Percentiles rank a stretch among this genome's conserved stretches.
phyloP scores from a whole-genome alignment of 2,888 invertebrate genomes.

The Drosophila greeni region DNA sequence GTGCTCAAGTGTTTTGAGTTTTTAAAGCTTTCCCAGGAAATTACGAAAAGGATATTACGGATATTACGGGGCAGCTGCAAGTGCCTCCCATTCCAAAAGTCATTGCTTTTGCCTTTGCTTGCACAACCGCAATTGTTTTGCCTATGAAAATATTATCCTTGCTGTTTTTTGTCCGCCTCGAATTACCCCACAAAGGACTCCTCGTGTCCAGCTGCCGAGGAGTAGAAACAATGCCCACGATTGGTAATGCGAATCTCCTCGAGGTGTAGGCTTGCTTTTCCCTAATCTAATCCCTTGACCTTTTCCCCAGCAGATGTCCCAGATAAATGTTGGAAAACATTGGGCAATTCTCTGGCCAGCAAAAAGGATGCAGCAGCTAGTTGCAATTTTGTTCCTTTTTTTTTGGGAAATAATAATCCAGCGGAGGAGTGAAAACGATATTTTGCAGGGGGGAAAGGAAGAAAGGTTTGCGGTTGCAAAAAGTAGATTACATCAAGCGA shows the following conservation, averaged over 20 bases:
- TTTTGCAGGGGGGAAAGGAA: neutral
- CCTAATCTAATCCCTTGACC: conserved; percentile 61
- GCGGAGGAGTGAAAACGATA: conserved; percentile 32
- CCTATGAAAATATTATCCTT: conserved; percentile 35
- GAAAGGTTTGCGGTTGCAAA: conserved; percentile 26
- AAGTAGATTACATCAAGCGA: conserved; percentile 34
- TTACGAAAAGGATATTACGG: conserved; percentile 31
- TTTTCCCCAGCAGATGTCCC: conserved; percentile 51
- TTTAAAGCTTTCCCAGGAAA: conserved; percentile 68
- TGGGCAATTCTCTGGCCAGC: conserved; percentile 18
- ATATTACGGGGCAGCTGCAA: conserved; percentile 51
- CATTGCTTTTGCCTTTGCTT: conserved; percentile 30
- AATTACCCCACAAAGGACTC: conserved; percentile 16
- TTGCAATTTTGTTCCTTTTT: conserved; percentile 13
- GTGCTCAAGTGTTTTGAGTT: conserved; percentile 68
- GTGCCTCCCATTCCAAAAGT: conserved; percentile 45
- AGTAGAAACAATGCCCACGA: conserved; percentile 7
- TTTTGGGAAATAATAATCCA: conserved; percentile 14
- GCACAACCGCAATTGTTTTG: conserved; percentile 44
- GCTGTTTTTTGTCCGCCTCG: conserved; percentile 17
- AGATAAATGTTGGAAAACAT: conserved; percentile 48
- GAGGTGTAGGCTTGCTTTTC: conserved; percentile 43
- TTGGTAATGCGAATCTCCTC: conserved; percentile 30
- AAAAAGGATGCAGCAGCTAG: conserved; percentile 7
- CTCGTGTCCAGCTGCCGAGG: conserved; percentile 32